phyloP scores from a whole-genome alignment of 1,140 invertebrate genomes.

The Brachionus plicatilis region DNA sequence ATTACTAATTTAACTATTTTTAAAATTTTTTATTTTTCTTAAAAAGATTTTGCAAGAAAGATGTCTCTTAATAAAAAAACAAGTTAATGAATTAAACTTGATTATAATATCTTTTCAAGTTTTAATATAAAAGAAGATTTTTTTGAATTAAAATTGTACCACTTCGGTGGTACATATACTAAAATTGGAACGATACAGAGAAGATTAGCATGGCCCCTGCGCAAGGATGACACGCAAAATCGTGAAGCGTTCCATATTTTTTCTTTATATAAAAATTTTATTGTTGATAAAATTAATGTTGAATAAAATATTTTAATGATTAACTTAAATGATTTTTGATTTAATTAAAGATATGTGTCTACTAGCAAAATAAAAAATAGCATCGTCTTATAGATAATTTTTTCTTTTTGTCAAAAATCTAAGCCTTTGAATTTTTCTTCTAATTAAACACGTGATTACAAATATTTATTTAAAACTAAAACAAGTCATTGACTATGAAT shows the following conservation, averaged over 20 bases:
- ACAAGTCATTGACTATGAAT: background rate
- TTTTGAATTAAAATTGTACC: background rate
- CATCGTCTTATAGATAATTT: slow-evolving; percentile 44
- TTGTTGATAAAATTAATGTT: too few species aligned
- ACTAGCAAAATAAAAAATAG: background rate
- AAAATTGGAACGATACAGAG: slow-evolving; percentile 77
- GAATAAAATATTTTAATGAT: too few species aligned
- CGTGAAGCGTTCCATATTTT: slow-evolving; percentile 67
- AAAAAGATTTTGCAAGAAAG: background rate
- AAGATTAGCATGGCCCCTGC: slow-evolving; percentile 85
- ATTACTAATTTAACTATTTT: too few species aligned
- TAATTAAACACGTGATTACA: background rate
- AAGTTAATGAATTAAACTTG: slow-evolving; percentile 41
- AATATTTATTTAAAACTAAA: background rate
- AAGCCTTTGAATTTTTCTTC: background rate
- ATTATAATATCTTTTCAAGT: background rate
- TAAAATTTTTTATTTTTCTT: too few species aligned
- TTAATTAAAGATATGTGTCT: too few species aligned
- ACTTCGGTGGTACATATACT: slow-evolving; percentile 55
- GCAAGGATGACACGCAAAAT: slow-evolving; percentile 83
- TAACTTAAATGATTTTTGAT: too few species aligned
- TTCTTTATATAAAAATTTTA: slow-evolving; percentile 42
- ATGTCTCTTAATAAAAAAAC: background rate
- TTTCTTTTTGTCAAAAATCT: background rate
- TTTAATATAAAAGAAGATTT: background rate